phyloP scores from a whole-genome alignment of 2,797 vertebrate genomes.

The Pogonophryne albipinna region DNA sequence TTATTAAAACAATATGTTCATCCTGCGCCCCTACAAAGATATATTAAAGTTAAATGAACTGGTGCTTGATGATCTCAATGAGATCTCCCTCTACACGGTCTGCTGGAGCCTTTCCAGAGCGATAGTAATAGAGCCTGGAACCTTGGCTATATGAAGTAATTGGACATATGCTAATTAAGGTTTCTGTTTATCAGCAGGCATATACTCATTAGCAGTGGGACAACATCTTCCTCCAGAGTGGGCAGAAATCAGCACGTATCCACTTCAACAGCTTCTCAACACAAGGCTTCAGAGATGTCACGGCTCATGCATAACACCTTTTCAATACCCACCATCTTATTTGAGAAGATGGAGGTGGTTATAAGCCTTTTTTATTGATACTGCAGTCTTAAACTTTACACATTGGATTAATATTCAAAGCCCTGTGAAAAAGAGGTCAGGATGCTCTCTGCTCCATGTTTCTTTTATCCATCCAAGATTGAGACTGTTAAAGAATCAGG shows the following conservation, averaged over 20 bases:
- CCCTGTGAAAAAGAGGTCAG: neutral
- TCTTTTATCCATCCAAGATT: neutral
- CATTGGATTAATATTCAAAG: neutral
- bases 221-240: slow-evolving; percentile 36
- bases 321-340: neutral
- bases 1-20: slow-evolving; percentile 74
- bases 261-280: slow-evolving; percentile 27
- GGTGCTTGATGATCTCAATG: slow-evolving; percentile 64
- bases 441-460: neutral
- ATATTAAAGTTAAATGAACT: slow-evolving; percentile 70
- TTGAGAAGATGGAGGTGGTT: neutral
- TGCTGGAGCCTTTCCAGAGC: slow-evolving; percentile 59
- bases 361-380: neutral
- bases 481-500: neutral
- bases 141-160: slow-evolving; percentile 27
- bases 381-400: neutral
- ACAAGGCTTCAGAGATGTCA: neutral
- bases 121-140: slow-evolving; percentile 8
- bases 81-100: slow-evolving; percentile 63
- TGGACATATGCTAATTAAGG: slow-evolving; percentile 29
- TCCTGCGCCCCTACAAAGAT: slow-evolving; percentile 56
- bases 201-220: slow-evolving; percentile 24
- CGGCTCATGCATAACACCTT: slow-evolving; percentile 27
- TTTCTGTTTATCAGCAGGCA: slow-evolving; percentile 41
- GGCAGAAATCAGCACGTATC: slow-evolving; percentile 3